phyloP scores from a whole-genome alignment of 2,888 invertebrate species.

The Abrostola tripartita region DNA sequence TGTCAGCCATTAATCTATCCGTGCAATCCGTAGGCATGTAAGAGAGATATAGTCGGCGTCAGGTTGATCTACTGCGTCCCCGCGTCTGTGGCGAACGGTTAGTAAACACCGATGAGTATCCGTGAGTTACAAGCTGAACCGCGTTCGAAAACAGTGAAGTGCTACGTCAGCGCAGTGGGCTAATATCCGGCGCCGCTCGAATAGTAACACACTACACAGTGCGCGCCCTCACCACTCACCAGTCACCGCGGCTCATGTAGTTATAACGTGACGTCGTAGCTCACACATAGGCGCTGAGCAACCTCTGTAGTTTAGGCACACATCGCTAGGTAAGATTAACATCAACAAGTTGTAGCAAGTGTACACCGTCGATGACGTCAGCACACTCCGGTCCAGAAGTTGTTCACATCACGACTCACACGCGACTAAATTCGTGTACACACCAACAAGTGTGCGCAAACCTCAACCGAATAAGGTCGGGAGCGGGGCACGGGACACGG shows the following conservation, averaged over 20 bases:
- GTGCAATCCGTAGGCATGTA: constrained; percentile 1
- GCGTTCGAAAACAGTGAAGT: constrained; percentile 10
- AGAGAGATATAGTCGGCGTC: background rate
- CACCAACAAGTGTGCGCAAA: no score
- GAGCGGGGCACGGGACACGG: no score
- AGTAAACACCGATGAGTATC: constrained; percentile 21
- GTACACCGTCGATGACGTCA: no score
- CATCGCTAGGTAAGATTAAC: background rate
- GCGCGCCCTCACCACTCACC: background rate
- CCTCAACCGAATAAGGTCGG: no score
- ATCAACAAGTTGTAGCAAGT: no score
- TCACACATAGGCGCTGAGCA: background rate
- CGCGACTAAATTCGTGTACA: no score
- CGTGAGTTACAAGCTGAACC: constrained; percentile 8
- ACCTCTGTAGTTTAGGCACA: no score
- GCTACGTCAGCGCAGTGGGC: constrained; percentile 11
- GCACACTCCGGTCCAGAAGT: no score
- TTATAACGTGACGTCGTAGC: background rate
- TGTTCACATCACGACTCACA: no score
- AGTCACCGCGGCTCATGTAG: background rate
- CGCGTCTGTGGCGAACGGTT: constrained; percentile 10
- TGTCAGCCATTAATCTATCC: constrained; percentile 6
- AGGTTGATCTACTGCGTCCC: constrained; percentile 15
- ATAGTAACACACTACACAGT: background rate
- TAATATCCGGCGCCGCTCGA: constrained; percentile 12